Evolutionary conservation across 2,888 invertebrate genomes (phyloP).

Genomic region (Bimastos eiseni): DNA sequence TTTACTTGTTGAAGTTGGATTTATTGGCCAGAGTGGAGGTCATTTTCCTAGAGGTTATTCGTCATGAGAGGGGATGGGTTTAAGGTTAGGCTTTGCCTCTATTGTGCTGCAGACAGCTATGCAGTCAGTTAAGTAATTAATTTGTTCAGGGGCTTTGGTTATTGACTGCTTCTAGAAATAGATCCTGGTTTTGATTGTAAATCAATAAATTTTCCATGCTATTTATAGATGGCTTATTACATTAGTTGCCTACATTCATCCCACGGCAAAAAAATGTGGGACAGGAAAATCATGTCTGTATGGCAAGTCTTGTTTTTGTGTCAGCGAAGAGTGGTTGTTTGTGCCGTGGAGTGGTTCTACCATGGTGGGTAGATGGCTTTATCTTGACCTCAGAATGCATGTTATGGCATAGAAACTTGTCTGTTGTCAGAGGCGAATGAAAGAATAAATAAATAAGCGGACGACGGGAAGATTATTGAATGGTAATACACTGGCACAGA

Average conservation of each 20-base stretch:
- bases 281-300: background rate
- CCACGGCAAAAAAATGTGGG: background rate
- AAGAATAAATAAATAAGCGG: too few species aligned
- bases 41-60: too few species aligned
- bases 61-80: too few species aligned
- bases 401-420: too few species aligned
- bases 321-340: background rate
- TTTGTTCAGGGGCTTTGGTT: background rate
- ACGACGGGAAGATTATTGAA: too few species aligned
- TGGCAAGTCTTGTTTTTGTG: background rate
- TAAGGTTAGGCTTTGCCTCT: too few species aligned
- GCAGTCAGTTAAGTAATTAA: background rate
- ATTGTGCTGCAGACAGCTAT: background rate
- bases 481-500: too few species aligned
- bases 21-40: too few species aligned
- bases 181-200: background rate
- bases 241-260: background rate
- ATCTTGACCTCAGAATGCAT: too few species aligned
- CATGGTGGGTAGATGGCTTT: too few species aligned
- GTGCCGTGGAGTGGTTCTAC: background rate
- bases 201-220: background rate
- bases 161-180: constrained; percentile 20
- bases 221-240: background rate
- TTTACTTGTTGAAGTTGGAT: too few species aligned
- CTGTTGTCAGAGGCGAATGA: too few species aligned